phyloP scores from a whole-genome alignment of 2,113 vertebrate genomes.

The Hyla sarda region DNA sequence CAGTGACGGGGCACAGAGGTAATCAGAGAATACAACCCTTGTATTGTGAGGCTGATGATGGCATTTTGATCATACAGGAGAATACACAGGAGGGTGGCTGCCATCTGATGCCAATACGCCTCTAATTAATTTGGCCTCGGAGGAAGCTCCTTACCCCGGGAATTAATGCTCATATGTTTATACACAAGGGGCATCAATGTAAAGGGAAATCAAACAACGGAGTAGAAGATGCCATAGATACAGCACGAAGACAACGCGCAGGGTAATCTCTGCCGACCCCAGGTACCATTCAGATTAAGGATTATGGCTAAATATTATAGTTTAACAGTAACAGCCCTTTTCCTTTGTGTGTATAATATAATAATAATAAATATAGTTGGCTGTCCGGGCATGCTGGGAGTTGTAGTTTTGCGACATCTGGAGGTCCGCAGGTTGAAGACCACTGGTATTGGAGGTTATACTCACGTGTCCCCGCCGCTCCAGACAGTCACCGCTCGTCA shows the following conservation, averaged over 20 bases:
- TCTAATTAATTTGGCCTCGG: constrained; percentile 35
- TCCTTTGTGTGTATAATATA: too few species aligned
- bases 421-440: too few species aligned
- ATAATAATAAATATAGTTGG: too few species aligned
- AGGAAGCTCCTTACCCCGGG: constrained; percentile 11
- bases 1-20: not conserved
- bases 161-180: constrained; percentile 34
- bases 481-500: too few species aligned
- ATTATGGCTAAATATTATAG: too few species aligned
- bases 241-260: not conserved
- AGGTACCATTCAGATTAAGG: not conserved
- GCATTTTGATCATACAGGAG: not conserved
- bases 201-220: not conserved
- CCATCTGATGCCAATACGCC: not conserved
- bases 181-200: not conserved
- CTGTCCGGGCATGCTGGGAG: too few species aligned
- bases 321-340: too few species aligned
- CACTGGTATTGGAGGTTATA: too few species aligned
- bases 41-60: not conserved
- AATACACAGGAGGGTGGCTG: not conserved
- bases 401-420: too few species aligned
- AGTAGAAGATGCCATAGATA: not conserved
- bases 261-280: not conserved
- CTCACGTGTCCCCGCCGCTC: too few species aligned
- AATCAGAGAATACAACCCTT: not conserved